phyloP scores from a whole-genome alignment of 2,113 vertebrate species.

The Ellobius talpinus region DNA sequence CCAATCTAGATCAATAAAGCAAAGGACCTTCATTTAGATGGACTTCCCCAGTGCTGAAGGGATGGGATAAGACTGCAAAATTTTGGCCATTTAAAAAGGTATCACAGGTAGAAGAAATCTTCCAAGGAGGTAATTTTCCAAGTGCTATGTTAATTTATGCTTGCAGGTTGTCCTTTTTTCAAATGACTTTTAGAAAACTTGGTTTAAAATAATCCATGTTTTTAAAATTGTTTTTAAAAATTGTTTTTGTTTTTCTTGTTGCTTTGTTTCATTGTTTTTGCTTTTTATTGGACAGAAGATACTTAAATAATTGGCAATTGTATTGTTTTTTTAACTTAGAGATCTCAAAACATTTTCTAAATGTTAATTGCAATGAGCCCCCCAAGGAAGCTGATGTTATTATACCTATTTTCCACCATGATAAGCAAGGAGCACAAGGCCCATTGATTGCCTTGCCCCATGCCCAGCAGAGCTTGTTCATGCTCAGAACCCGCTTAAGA shows the following conservation, averaged over 20 bases:
- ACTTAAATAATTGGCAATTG: conserved; percentile 53
- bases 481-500: conserved; percentile 75
- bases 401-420: conserved; percentile 75
- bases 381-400: conserved; percentile 58
- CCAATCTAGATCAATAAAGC: conserved; percentile 32
- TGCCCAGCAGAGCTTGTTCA: conserved; percentile 64
- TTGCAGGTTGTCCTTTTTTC: conserved; percentile 20
- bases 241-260: background rate
- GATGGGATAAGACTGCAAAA: background rate
- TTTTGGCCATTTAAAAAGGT: background rate
- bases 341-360: conserved; percentile 75
- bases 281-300: conserved; percentile 21
- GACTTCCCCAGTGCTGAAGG: background rate
- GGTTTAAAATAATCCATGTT: conserved; percentile 22
- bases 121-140: background rate
- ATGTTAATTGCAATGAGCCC: conserved; percentile 65
- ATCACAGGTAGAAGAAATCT: background rate
- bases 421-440: conserved; percentile 67
- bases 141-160: background rate
- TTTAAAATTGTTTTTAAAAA: background rate
- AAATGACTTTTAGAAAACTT: background rate
- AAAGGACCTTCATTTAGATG: background rate
- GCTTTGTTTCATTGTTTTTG: background rate
- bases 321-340: conserved; percentile 55
- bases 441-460: conserved; percentile 64